Evolutionary conservation across 1,140 invertebrate genomes (phyloP).

Genomic region (Melanaphis sacchari): DNA sequence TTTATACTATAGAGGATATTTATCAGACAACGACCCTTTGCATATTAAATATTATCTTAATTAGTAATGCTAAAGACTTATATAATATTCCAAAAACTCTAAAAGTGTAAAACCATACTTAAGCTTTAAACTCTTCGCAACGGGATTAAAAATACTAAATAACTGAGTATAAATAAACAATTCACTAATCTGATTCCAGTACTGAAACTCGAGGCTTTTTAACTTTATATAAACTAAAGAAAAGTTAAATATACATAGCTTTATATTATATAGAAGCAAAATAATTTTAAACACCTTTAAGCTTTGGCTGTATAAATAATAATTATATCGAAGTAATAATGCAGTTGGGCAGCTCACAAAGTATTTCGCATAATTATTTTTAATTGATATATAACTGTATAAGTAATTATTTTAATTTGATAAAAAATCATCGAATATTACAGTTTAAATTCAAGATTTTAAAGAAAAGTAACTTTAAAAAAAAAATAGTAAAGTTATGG

Average conservation of each 20-base stretch:
- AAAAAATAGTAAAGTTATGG: too few species aligned
- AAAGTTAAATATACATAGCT: conserved; percentile 7
- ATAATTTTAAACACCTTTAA: not conserved
- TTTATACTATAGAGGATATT: not conserved
- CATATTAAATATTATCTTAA: conserved; percentile 28
- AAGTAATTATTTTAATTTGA: not conserved
- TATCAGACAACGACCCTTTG: not conserved
- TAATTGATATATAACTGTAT: conserved; percentile 1
- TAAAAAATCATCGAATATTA: not conserved
- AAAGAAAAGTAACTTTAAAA: not conserved
- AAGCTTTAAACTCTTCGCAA: not conserved
- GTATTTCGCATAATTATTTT: conserved; percentile 1
- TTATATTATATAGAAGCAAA: not conserved
- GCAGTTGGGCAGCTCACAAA: not conserved
- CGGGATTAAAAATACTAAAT: not conserved
- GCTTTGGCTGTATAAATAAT: not conserved
- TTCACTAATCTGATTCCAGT: not conserved
- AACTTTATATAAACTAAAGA: not conserved
- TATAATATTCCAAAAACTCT: not conserved
- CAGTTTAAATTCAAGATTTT: not conserved
- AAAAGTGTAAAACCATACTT: conserved; percentile 7
- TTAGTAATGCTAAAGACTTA: not conserved
- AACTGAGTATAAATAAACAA: not conserved
- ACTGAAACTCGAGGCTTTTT: not conserved
- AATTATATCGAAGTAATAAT: not conserved